Evolutionary conservation across 2,113 vertebrate species (phyloP), one percentile per base, ranked within the genome.

Genomic region (Turdus rufiventris): DNA sequence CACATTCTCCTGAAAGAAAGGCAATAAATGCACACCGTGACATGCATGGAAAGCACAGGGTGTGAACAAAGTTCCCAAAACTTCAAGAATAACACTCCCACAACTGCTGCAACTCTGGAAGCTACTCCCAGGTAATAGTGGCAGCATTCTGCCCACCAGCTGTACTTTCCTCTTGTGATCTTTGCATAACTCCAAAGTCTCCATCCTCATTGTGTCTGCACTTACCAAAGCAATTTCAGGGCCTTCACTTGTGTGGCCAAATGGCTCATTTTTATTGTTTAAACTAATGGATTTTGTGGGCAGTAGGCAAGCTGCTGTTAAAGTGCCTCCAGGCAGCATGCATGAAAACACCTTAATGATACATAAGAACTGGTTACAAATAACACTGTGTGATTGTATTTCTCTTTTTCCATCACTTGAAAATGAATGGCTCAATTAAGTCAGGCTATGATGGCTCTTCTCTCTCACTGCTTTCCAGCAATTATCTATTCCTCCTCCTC

Each of bases 241-340:
- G 60, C 84, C 40, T 40, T 76, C 14, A 7, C 50, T 84, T 84
- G 42, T 65, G 38, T 72, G 56, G 36, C 76, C 79, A 82, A 92
- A 90, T 45, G 54, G 61, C 65, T 96, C 63, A 21, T 83, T 93
- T 82, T 96, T 93, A 91, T 70, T 97, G 77, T 95, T 97, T 96
- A 93, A 95, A 84, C 78, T 86, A 91, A 96, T 91, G 67, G 70
- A 12, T 92, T 95, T 94, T 95, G 89, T 96, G 91, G 81, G 68
- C 60, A 47, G 61, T 87, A 51, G 70, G 74, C 92, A 95, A 94
- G n/a, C 84, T 88, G 75, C 81, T 94, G 94, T 94, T 96, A 92
- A 94, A 94, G 93, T 85, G 53, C 82, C 86, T 91, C 63, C 38
- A 43, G 60, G 92, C 73, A 91, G 81, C 34, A 14, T 88, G 86